phyloP scores from a whole-genome alignment of 2,113 vertebrate species.

The Colaptes auratus region DNA sequence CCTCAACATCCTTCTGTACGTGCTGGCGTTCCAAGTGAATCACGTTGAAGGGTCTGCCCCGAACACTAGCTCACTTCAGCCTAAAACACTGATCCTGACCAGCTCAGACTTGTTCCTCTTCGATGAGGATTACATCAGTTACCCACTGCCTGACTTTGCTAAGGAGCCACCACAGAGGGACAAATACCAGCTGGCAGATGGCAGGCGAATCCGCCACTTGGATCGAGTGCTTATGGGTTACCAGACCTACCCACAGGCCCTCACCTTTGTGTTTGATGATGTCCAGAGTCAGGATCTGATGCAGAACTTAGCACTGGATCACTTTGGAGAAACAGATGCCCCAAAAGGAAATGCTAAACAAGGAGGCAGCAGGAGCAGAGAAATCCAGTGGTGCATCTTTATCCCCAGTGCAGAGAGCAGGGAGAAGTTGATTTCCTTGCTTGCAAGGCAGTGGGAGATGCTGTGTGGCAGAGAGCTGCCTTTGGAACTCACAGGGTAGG shows the following conservation, averaged over 20 bases:
- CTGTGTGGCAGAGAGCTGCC: conserved; percentile 94
- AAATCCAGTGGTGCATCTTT: conserved; percentile 96
- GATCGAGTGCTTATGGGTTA: conserved; percentile 96
- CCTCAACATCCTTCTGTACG: conserved; percentile 91
- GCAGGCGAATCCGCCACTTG: conserved; percentile 91
- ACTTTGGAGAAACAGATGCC: conserved; percentile 82
- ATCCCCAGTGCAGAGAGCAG: conserved; percentile 92
- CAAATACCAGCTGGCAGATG: conserved; percentile 89
- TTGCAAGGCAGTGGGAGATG: conserved; percentile 95
- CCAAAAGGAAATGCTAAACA: neutral
- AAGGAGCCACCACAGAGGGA: conserved; percentile 94
- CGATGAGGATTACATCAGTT: conserved; percentile 95
- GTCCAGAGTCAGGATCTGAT: conserved; percentile 90
- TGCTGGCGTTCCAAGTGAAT: conserved; percentile 92
- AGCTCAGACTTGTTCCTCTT: conserved; percentile 90
- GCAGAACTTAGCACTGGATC: conserved; percentile 91
- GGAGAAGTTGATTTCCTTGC: conserved; percentile 90
- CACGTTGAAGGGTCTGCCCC: conserved; percentile 23
- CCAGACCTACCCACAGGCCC: conserved; percentile 93
- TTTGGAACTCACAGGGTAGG: conserved; percentile 89
- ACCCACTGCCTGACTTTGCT: conserved; percentile 94
- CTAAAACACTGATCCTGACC: conserved; percentile 92
- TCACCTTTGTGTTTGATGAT: conserved; percentile 96
- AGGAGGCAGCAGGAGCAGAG: conserved; percentile 70
- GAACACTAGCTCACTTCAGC: conserved; percentile 75